phyloP scores from a whole-genome alignment of 64 coral and sea anemone genomes.

The Pocillopora damicornis region DNA sequence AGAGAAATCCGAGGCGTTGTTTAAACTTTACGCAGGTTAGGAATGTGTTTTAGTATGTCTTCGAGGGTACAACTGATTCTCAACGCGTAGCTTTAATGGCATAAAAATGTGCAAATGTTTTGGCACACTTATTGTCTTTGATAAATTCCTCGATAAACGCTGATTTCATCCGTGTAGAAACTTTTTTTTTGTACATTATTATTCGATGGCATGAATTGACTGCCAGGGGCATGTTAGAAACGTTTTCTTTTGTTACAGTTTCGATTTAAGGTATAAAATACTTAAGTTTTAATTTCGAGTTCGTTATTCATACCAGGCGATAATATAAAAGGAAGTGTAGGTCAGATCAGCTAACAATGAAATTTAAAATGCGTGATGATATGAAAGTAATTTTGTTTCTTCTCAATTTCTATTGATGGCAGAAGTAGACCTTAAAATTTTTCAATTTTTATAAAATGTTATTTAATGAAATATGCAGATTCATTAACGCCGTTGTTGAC shows the following conservation, averaged over 20 bases:
- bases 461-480: conserved; percentile 14
- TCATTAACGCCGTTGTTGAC: background rate
- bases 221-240: background rate
- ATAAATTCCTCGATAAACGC: background rate
- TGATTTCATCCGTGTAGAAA: background rate
- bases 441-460: background rate
- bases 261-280: background rate
- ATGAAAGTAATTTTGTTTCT: background rate
- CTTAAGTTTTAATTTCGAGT: no score
- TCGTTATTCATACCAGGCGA: background rate
- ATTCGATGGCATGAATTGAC: background rate
- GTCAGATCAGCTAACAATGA: background rate
- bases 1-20: background rate
- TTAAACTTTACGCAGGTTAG: background rate
- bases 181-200: background rate
- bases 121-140: background rate
- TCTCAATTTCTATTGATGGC: background rate
- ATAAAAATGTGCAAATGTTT: no score
- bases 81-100: no score
- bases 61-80: no score
- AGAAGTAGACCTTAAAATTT: background rate
- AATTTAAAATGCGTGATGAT: conserved; percentile 17
- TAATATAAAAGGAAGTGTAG: background rate
- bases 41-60: background rate
- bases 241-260: background rate